Conservation (phyloP, 2,888 invertebrate genomes). For the Cancer borealis region DNA sequence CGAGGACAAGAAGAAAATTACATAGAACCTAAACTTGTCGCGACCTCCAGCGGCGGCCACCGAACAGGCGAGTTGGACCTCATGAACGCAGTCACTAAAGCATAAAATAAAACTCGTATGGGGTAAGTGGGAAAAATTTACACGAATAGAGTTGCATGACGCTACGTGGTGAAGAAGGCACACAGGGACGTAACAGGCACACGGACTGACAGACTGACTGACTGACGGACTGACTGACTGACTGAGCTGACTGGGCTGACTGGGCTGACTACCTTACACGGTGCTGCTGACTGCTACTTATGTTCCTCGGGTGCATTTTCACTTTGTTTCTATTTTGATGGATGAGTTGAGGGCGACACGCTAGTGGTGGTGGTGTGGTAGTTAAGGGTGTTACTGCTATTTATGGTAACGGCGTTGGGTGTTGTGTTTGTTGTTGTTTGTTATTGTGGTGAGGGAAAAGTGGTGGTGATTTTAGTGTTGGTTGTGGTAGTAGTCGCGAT, state of each 20-base stretch:
- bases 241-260: neutral
- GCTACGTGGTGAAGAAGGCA: neutral
- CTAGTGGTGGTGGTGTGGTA: neutral
- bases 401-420: neutral
- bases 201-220: neutral
- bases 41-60: constrained; percentile 2
- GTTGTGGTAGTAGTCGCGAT: neutral
- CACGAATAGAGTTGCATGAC: constrained; percentile 15
- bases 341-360: neutral
- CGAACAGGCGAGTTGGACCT: neutral
- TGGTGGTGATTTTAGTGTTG: neutral
- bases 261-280: neutral
- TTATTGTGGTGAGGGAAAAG: neutral
- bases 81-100: neutral
- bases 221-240: neutral
- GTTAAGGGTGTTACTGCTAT: neutral
- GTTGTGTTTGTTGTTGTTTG: constrained; percentile 21
- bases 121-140: constrained; percentile 16
- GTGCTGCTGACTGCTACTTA: neutral
- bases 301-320: neutral
- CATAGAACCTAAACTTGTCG: neutral
- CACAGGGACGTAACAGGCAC: neutral
- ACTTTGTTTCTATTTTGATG: constrained; percentile 4
- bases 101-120: neutral
- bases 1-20: neutral